A percentile compares a stretch with the other conserved stretches of the same genome.
phyloP scores from a whole-genome alignment of 2,113 vertebrate genomes.

The Tamias sibiricus region DNA sequence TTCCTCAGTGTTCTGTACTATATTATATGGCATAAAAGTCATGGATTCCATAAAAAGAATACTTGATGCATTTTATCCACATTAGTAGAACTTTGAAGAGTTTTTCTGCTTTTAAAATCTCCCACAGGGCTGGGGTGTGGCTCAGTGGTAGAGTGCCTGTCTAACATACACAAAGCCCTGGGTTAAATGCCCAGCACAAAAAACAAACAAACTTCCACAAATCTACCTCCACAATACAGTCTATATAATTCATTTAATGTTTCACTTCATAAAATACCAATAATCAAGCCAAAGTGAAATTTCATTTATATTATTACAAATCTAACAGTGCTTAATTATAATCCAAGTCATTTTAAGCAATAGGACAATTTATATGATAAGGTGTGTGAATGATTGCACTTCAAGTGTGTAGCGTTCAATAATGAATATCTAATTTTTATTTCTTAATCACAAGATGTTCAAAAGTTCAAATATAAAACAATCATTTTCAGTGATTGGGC shows the following conservation, averaged over 20 bases:
- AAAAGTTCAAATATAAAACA: conserved; percentile 29
- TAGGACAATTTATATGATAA: neutral
- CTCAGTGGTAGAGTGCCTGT: neutral
- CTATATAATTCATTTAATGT: neutral
- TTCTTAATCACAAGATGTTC: neutral
- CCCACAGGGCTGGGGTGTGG: too few relatives aligned
- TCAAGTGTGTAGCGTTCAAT: neutral
- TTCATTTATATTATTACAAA: conserved; percentile 35
- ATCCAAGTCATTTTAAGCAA: neutral
- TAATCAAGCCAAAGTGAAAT: conserved; percentile 12
- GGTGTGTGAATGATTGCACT: neutral
- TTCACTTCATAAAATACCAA: conserved; percentile 21
- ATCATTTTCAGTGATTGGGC: neutral
- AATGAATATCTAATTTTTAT: neutral
- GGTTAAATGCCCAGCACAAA: neutral
- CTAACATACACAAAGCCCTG: neutral
- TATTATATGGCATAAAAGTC: neutral
- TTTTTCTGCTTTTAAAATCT: neutral
- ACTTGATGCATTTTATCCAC: neutral
- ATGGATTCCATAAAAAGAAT: neutral
- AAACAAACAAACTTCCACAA: neutral
- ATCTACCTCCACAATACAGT: neutral
- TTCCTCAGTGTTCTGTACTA: neutral
- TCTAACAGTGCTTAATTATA: conserved; percentile 33
- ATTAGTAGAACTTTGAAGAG: neutral